Base-by-base conservation (phyloP, 2,797 vertebrate genomes). In the Cygnus olor region DNA sequence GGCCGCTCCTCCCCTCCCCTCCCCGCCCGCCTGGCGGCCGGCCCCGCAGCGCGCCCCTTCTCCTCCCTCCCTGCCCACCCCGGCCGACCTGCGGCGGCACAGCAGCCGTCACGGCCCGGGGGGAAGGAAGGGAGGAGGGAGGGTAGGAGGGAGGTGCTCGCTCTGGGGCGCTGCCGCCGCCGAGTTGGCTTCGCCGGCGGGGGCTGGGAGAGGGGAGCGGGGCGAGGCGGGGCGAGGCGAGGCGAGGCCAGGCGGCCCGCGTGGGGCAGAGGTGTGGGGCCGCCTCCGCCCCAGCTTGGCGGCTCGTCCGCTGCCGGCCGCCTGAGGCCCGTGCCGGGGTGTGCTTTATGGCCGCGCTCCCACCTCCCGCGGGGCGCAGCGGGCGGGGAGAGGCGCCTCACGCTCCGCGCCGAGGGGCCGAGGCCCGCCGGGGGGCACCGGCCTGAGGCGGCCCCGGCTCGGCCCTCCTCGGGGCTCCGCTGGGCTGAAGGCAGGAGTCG, bases 61-160 rank as follows among this genome's bases (percentile, higher is more conserved):
- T 49, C 74, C 64, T 85, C 71, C 80, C 53, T 38, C 63, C 12
- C 34, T 14, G 92, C 94, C 92, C 94, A 83, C 92, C 84, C 84
- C 40, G 64, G 91, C 65, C 87, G 88, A 91, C 80, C 94, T 68
- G 94, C 77, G 51, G 93, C 80, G 20, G 88, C 91, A 91, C 85
- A 49, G 85, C 85, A 76, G 89, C 85, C 60, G 92, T 90, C 91
- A 87, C 88, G 78, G 94, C 97, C 97, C 53, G 51, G 89, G 97
- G 97, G 98, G 95, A 94, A 98, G 98, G 98, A 98, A 98, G 98
- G 98, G 97, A 96, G 98, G 45, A 47, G 45, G 47, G 47, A 24
- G 47, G 45, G 45, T 22, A 11, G 47, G 47, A 49, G 47, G 47
- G 47, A 49, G 47, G 98, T 81, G 97, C 95, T 93, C 95, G 86